A percentile compares a stretch with the other conserved stretches of the same genome.
Conservation (phyloP, 2,113 vertebrate species). For the Amazona vittata region DNA sequence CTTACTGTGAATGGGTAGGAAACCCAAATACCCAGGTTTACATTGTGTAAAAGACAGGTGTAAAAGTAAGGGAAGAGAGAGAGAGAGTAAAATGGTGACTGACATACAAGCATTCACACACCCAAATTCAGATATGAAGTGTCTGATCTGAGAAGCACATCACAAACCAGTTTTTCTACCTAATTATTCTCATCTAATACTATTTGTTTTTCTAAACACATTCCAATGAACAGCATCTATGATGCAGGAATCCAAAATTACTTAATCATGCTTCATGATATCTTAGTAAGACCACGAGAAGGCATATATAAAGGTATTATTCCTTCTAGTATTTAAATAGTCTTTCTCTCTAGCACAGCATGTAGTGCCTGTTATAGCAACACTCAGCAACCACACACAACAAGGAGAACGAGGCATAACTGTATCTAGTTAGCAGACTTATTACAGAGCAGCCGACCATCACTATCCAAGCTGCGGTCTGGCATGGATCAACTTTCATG, state of each 20-base stretch:
- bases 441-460: not conserved
- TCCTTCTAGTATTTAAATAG: not conserved
- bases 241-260: not conserved
- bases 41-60: not conserved
- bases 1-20: not conserved
- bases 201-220: not conserved
- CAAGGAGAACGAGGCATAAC: not conserved
- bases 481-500: not conserved
- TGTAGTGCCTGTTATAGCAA: not conserved
- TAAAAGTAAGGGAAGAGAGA: not conserved
- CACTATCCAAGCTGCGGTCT: not conserved
- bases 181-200: conserved; percentile 8
- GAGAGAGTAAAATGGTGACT: not conserved
- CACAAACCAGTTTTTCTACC: conserved; percentile 35
- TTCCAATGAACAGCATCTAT: not conserved
- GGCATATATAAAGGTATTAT: not conserved
- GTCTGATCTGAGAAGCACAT: not conserved
- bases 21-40: not conserved
- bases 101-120: not conserved
- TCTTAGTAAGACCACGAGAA: not conserved
- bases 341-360: not conserved
- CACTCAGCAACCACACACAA: not conserved
- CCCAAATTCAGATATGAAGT: not conserved
- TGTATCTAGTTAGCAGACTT: not conserved
- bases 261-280: not conserved